Conservation (phyloP, 2,888 invertebrate genomes). For the Tanytarsus gracilentus region DNA sequence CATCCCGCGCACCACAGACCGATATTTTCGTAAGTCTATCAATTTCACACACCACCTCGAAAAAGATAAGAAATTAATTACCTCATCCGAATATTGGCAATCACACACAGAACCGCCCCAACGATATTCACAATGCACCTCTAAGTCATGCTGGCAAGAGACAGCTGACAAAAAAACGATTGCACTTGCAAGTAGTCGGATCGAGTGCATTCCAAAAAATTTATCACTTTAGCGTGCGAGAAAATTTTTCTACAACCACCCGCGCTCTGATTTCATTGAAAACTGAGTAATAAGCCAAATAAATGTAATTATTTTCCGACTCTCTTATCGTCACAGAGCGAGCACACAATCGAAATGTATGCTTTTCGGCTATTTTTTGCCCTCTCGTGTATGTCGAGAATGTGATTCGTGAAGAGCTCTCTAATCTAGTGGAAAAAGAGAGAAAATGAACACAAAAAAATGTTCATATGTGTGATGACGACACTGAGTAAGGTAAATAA, state of each 20-base stretch:
- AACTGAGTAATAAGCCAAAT: slow-evolving; percentile 25
- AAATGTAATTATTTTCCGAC: slow-evolving; percentile 4
- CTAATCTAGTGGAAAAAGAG: neutral
- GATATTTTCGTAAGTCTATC: neutral
- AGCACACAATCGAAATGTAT: slow-evolving; percentile 14
- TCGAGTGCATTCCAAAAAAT: neutral
- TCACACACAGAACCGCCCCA: slow-evolving; percentile 36
- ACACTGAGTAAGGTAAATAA: slow-evolving; percentile 6
- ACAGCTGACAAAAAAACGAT: neutral
- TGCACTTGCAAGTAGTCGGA: neutral
- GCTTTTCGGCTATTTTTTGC: neutral
- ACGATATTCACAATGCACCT: slow-evolving; percentile 16
- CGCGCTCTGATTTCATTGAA: slow-evolving; percentile 9
- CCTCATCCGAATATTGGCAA: slow-evolving; percentile 36
- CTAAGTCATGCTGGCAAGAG: slow-evolving; percentile 8
- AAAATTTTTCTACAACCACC: neutral
- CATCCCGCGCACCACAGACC: no score
- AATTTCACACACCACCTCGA: no score
- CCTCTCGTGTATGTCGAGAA: neutral
- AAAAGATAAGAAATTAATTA: neutral
- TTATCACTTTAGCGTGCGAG: neutral
- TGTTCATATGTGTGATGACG: neutral
- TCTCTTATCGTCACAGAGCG: neutral
- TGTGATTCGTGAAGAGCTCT: neutral
- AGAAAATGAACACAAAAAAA: no score